Conservation (phyloP, 92 coral and sea anemone genomes). For the Paragorgia papillata region DNA sequence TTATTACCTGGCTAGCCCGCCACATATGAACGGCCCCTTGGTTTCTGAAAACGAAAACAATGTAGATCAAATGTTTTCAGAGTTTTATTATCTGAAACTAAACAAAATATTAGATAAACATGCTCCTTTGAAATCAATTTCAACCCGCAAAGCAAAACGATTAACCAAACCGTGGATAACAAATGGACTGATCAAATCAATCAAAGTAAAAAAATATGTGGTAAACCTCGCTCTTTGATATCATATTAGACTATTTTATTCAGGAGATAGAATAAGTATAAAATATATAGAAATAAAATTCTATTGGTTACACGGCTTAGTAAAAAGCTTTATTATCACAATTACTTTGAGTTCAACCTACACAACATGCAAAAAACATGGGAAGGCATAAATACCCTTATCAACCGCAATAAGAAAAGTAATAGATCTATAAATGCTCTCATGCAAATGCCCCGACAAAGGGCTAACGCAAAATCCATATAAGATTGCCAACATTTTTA, state of each 20-base stretch:
- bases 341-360: background rate
- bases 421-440: background rate
- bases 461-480: background rate
- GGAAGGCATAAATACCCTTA: slow-evolving; percentile 5
- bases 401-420: background rate
- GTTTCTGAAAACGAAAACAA: too few species aligned
- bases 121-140: slow-evolving; percentile 47
- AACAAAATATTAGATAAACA: slow-evolving; percentile 51
- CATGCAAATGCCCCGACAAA: background rate
- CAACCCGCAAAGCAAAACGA: slow-evolving; percentile 48
- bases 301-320: slow-evolving; percentile 33
- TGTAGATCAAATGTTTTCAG: slow-evolving; percentile 44
- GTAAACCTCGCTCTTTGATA: slow-evolving; percentile 16
- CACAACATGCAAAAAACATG: slow-evolving; percentile 18
- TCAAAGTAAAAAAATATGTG: slow-evolving; percentile 41
- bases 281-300: slow-evolving; percentile 50
- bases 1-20: too few species aligned
- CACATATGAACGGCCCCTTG: too few species aligned
- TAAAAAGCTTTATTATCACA: slow-evolving; percentile 6
- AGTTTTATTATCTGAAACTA: slow-evolving; percentile 47
- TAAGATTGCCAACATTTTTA: slow-evolving; percentile 31
- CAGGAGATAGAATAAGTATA: slow-evolving; percentile 47
- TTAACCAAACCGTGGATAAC: slow-evolving; percentile 60
- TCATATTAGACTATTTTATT: slow-evolving; percentile 35
- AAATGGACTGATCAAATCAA: too few species aligned